Evolutionary conservation across 2,797 vertebrate species (phyloP).

Genomic region (Argya squamiceps): DNA sequence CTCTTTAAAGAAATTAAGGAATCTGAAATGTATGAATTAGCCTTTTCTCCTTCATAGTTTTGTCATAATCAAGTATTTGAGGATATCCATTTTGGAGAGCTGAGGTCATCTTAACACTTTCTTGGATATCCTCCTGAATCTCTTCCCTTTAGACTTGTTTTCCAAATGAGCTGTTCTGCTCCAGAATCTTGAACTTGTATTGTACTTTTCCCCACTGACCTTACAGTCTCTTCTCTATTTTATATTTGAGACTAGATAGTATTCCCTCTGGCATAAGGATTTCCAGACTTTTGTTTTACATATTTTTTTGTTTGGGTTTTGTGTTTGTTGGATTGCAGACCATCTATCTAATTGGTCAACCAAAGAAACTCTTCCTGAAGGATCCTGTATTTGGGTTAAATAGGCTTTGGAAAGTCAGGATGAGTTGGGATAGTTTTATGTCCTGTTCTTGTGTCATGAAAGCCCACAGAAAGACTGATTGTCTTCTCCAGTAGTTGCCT

Average conservation of each 20-base stretch:
- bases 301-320: background rate
- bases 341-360: background rate
- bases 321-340: background rate
- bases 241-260: background rate
- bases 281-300: background rate
- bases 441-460: background rate
- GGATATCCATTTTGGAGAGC: background rate
- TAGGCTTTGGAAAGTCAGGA: background rate
- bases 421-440: background rate
- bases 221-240: background rate
- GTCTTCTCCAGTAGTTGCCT: background rate
- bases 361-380: background rate
- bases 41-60: background rate
- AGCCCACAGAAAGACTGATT: background rate
- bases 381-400: background rate
- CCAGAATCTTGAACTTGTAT: background rate
- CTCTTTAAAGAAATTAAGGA: background rate
- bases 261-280: background rate
- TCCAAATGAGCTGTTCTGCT: background rate
- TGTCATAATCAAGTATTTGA: background rate
- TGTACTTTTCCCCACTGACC: background rate
- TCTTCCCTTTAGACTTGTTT: background rate
- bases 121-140: background rate
- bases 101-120: background rate
- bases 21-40: background rate